phyloP scores from a whole-genome alignment of 1,140 invertebrate species.

The Drosophila kohkoa region DNA sequence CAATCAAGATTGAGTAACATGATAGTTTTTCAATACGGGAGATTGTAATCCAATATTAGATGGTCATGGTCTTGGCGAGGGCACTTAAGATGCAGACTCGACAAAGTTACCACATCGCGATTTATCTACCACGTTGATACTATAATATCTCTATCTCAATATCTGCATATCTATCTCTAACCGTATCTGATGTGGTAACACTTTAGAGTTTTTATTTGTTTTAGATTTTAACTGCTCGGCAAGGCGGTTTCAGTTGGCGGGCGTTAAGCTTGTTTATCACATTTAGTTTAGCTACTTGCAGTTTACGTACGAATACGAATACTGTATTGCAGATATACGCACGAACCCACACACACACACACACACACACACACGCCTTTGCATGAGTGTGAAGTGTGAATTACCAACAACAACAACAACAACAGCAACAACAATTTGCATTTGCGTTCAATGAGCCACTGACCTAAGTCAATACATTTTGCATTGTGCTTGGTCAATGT shows the following conservation, averaged over 20 bases:
- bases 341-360: conserved; percentile 9
- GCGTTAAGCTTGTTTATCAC: conserved; percentile 79
- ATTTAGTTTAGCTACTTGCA: conserved; percentile 78
- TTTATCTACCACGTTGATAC: conserved; percentile 3
- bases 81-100: conserved; percentile 10
- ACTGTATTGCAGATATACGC: conserved; percentile 60
- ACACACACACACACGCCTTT: conserved; percentile 17
- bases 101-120: conserved; percentile 26
- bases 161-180: conserved; percentile 28
- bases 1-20: conserved; percentile 47
- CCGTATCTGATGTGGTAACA: conserved; percentile 73
- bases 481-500: conserved; percentile 61
- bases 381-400: conserved; percentile 73
- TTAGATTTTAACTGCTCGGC: conserved; percentile 66
- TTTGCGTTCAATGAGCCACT: conserved; percentile 84
- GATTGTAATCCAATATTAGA: conserved; percentile 32
- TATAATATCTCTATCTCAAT: conserved; percentile 14
- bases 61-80: conserved; percentile 16
- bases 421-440: conserved; percentile 79
- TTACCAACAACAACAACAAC: conserved; percentile 60
- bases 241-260: conserved; percentile 34
- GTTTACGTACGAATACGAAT: conserved; percentile 48
- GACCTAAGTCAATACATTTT: conserved; percentile 83
- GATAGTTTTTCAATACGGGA: conserved; percentile 59
- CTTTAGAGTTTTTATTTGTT: conserved; percentile 52